Evolutionary conservation across 2,888 invertebrate species (phyloP).

Genomic region (Patella depressa): DNA sequence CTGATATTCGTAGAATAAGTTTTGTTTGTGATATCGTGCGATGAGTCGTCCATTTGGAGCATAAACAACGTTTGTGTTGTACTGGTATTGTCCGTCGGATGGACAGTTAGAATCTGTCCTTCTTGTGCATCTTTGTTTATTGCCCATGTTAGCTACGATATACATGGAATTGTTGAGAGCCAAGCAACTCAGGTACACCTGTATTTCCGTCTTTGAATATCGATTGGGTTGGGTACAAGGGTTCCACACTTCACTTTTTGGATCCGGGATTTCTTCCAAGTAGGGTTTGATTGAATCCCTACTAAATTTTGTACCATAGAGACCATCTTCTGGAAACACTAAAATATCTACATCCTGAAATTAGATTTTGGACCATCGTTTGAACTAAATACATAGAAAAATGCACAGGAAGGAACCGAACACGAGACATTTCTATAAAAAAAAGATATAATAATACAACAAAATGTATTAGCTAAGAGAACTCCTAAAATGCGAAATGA

Average conservation of each 20-base stretch:
- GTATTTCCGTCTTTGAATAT: constrained; percentile 22
- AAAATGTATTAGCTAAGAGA: too few species aligned
- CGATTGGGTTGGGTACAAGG: constrained; percentile 27
- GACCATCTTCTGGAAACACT: constrained; percentile 81
- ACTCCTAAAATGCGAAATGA: too few species aligned
- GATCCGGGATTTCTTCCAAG: constrained; percentile 36
- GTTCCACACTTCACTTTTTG: constrained; percentile 44
- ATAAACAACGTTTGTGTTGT: constrained; percentile 86
- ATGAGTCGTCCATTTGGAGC: constrained; percentile 81
- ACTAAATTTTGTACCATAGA: constrained; percentile 63
- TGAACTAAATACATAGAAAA: too few species aligned
- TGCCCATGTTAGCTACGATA: constrained; percentile 70
- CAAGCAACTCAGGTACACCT: constrained; percentile 34
- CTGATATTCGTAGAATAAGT: constrained; percentile 72
- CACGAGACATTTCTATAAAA: too few species aligned
- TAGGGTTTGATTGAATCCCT: constrained; percentile 35
- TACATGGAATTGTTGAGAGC: constrained; percentile 36
- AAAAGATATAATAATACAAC: too few species aligned
- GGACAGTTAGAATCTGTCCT: constrained; percentile 45
- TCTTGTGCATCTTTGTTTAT: constrained; percentile 75
- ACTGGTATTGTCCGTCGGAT: constrained; percentile 68
- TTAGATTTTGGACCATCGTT: background rate
- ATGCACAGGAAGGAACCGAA: too few species aligned
- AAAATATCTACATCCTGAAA: constrained; percentile 82
- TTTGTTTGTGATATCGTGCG: constrained; percentile 77